Percentiles rank a stretch among this genome's conserved stretches.
phyloP scores from a whole-genome alignment of 1,140 invertebrate species.

The Bombus pyrosoma region DNA sequence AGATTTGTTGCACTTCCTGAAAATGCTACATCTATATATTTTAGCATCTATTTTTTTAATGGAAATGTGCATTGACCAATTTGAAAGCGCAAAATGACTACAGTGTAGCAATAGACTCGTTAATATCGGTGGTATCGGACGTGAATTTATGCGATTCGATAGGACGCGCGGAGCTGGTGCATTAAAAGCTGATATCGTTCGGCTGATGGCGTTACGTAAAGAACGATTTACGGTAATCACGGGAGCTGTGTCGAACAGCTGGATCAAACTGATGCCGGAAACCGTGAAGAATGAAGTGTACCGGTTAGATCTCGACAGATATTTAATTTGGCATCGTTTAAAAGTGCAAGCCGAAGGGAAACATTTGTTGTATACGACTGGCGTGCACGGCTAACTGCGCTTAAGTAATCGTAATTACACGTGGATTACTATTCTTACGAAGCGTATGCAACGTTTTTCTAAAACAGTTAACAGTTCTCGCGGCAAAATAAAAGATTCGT shows the following conservation, averaged over 20 bases:
- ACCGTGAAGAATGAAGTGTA: not conserved
- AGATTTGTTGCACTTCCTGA: conserved; percentile 7
- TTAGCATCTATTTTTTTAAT: not conserved
- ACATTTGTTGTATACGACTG: not conserved
- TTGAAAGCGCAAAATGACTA: conserved; percentile 24
- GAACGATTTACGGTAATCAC: conserved; percentile 38
- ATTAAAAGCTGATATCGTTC: no score
- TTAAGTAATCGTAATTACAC: not conserved
- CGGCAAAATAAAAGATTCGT: not conserved
- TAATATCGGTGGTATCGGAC: not conserved
- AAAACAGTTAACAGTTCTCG: not conserved
- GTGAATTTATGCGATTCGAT: conserved; percentile 25
- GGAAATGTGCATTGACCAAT: not conserved
- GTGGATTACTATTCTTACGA: not conserved
- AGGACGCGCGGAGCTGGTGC: not conserved
- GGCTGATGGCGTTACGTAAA: conserved; percentile 21
- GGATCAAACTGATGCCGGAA: conserved; percentile 7
- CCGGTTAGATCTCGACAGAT: not conserved
- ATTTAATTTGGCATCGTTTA: conserved; percentile 32
- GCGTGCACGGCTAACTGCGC: not conserved
- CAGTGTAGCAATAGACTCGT: not conserved
- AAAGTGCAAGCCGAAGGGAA: not conserved
- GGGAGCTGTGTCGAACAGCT: not conserved
- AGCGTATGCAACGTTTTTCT: not conserved
- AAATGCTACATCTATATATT: not conserved